A percentile compares a stretch with the other conserved stretches of the same genome.
Evolutionary conservation across 1,140 invertebrate species (phyloP).

Genomic region (Trichogramma pretiosum): DNA sequence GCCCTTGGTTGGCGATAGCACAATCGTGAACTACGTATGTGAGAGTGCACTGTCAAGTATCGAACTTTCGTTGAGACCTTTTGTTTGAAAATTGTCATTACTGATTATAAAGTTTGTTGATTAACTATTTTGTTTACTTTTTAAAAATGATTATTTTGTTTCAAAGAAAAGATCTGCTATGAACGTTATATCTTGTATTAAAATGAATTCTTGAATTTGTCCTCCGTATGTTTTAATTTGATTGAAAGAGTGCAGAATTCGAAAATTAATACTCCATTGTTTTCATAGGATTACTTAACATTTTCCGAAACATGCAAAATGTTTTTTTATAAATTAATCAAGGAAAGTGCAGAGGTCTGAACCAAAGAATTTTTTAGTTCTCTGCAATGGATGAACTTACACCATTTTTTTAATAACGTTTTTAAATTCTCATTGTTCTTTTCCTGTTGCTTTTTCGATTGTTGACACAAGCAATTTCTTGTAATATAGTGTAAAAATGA

Average conservation of each 20-base stretch:
- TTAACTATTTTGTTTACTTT: too few species aligned
- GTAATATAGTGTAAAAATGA: conserved; percentile 16
- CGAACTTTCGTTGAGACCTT: too few species aligned
- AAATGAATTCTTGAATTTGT: conserved; percentile 15
- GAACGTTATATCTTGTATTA: not conserved
- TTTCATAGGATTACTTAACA: conserved; percentile 18
- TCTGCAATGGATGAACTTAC: conserved; percentile 12
- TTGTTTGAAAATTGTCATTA: too few species aligned
- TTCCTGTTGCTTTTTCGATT: conserved; percentile 14
- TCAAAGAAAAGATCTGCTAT: not conserved
- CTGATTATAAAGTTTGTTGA: too few species aligned
- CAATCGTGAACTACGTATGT: too few species aligned
- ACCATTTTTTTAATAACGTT: conserved; percentile 7
- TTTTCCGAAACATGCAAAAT: conserved; percentile 22
- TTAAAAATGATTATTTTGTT: too few species aligned
- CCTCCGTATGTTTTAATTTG: too few species aligned
- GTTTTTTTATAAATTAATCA: too few species aligned
- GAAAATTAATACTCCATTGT: conserved; percentile 26
- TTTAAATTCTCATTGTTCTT: conserved; percentile 13
- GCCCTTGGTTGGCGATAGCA: too few species aligned
- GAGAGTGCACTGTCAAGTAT: too few species aligned
- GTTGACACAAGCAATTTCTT: conserved; percentile 2
- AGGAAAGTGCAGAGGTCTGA: conserved; percentile 26
- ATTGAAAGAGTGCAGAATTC: too few species aligned
- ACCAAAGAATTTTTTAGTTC: conserved; percentile 29